Percentiles rank a stretch among this genome's conserved stretches.
These are phyloP conservation scores for Pica pica DNA, from an alignment of 2,113 vertebrate genomes.

Conservation along the genomic window DNA sequence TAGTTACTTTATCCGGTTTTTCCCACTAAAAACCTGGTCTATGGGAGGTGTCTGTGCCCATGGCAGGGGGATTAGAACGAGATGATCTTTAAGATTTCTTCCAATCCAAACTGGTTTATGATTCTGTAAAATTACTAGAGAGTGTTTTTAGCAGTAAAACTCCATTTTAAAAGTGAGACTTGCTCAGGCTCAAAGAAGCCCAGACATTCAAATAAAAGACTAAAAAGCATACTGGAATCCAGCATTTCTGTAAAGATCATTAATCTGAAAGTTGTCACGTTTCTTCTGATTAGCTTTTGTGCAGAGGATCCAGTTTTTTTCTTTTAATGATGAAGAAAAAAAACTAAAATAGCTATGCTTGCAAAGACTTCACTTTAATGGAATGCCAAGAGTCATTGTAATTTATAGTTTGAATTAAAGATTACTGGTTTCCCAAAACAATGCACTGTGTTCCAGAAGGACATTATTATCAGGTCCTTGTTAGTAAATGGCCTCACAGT, in stretches of 20 bases:
- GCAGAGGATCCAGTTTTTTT: neutral
- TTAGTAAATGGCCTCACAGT: neutral
- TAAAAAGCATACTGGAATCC: neutral
- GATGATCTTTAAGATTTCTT: neutral
- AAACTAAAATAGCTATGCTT: constrained; percentile 4
- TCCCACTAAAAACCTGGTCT: neutral
- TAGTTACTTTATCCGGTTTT: neutral
- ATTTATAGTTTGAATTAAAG: constrained; percentile 30
- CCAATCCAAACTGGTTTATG: neutral
- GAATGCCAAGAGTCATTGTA: constrained; percentile 19
- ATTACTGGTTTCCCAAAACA: constrained; percentile 44
- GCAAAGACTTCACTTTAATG: constrained; percentile 27
- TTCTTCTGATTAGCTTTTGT: neutral
- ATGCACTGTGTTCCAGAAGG: neutral
- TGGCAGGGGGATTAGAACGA: accelerated
- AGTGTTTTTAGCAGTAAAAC: neutral
- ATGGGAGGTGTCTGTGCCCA: neutral
- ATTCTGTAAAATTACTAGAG: neutral
- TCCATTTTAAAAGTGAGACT: neutral
- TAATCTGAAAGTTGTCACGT: neutral
- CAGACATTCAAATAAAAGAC: neutral
- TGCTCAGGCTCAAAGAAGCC: neutral
- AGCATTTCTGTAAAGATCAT: neutral
- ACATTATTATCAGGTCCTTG: neutral
- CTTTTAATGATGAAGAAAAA: constrained; percentile 4